Base-by-base conservation (phyloP, 2,888 invertebrate genomes). In the Invenusta paracnida region DNA sequence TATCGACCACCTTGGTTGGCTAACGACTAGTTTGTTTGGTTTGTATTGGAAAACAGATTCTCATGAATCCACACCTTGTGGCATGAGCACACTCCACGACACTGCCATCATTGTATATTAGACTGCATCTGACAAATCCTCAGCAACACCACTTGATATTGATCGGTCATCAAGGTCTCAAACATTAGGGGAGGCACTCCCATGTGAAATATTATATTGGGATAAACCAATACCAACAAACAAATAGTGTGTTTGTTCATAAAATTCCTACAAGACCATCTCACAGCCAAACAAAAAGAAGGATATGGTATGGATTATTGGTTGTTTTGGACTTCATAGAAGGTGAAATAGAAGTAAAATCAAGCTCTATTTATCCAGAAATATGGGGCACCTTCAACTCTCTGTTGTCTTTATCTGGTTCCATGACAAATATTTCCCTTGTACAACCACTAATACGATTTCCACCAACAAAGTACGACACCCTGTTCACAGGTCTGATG, bases 361-460 rank as follows among this genome's bases (percentile, higher is more conserved):
- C 67, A 29, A 85, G 28, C 73, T 66, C 81, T 83, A 83, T 5
- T 83, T 27, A 84, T 83, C 81, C 85, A 25, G 85, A 67, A 29
- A 85, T 83, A 85, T 85, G 27, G 85, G 85, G 83, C 27, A 83
- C 84, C 11, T 85, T 85, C 29, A 85, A 85, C 30, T 85, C 81
- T 83, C 29, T 85, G 85, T 85, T 85, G 82, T 17, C 85, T 28
- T 28, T 83, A 48, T 83, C 85, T 30, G 30, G 30, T 83, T 25
- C 28, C 17, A 85, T 81, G 85, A 85, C 85, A 27, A 85, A 83
- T 25, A 30, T 85, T 81, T 84, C 83, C 29, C 85, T 85, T 29
- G 29, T 85, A 83, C 85, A 81, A 29, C 85, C 25, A 73, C 73
- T 73, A 25, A 73, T 73, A 73, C 73, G 11, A 73, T 73, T 73